Evolutionary conservation across 2,797 vertebrate genomes (phyloP), one percentile per base, ranked within the genome.

Genomic region (Hypotaenidia okinawae): DNA sequence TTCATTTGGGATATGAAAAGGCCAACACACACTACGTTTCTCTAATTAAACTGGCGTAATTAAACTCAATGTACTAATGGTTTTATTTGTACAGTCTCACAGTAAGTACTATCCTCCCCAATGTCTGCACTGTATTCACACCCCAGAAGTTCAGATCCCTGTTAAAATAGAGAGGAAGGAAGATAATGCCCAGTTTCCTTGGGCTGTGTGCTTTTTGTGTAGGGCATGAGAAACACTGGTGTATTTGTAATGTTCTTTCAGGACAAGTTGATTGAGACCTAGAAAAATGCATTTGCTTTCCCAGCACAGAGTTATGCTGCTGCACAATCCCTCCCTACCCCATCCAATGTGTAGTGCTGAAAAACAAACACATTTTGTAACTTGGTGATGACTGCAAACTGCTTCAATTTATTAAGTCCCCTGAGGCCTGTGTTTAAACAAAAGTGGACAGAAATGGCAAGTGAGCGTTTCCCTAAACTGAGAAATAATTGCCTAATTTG

Each of bases 401-500:
- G 47, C 57, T 87, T 80, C 89, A 45, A 72, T 87, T 93, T 91
- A 47, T 95, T 19, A 90, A 84, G 76, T 94, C 88, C 70, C 87
- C 21, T 19, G 80, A 84, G 91, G 63, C 25, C 87, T 52, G 24
- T 66, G 63, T 86, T 95, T 89, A 93, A 84, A 90, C 39, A 84
- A 16, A 52, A 95, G 70, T 63, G 83, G 85, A 76, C 87, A 84
- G 83, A 87, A 92, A 69, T 74, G 76, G 62, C 86, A 92, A 78
- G 84, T 87, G 81, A 87, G 47, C 25, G 39, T 84, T 90, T 83
- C 62, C 54, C 51, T 90, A 87, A 90, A 87, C 19, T 39, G 80
- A 81, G 89, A 92, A 91, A 94, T 92, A 94, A 87, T 93, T 84
- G 66, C 57, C 84, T 84, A 51, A 91, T 94, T 90, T 72, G n/a